Evolutionary conservation across 2,888 invertebrate genomes (phyloP), one percentile per base, ranked within the genome.

Genomic region (Ganaspis brasiliensis): DNA sequence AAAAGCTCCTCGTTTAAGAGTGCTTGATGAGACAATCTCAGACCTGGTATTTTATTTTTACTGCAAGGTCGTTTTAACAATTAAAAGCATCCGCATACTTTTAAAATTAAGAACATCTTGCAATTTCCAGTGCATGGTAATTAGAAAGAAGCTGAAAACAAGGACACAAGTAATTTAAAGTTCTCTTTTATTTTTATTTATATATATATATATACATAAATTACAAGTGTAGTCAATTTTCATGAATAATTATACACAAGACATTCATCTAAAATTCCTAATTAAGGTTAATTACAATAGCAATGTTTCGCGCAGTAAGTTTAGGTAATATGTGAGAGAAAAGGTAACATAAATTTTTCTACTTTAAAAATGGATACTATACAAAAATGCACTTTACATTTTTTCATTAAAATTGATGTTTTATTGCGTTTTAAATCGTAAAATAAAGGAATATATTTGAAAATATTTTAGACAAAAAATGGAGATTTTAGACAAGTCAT

Each of bases 21-120:
- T 37, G 9, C 35, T 35, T 49, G 49, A 49, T 49, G 19, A 61
- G 12, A 21, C 10, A 40, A 63, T 63, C 14, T 21, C 63, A 24
- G 35, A 16, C 63, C 14, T 37, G 19, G 12, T 19, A 19, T 52
- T 61, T 63, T 14, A 37, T 37, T 37, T 63, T 12, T 37, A 12
- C 6, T 14, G 19, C 37, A 63, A 63, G 61, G 61, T 63, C 21
- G 14, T 61, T 57, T 57, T 24, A 26, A 57, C 26, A 57, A 57
- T 57, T 57, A 57, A 26, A 57, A 57, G 57, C 26, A 31, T 26
- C 37, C 19, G 61, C 35, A 37, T 61, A 37, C 37, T 37, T 61
- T 37, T 61, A 12, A 61, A 61, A 9, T 37, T 37, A 61, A 61
- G 61, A 19, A 37, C 1, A 35, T 35, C 61, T 57, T 61, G 19